Base-by-base conservation (phyloP, 1,140 invertebrate species). In the Caenorhabditis remanei region DNA sequence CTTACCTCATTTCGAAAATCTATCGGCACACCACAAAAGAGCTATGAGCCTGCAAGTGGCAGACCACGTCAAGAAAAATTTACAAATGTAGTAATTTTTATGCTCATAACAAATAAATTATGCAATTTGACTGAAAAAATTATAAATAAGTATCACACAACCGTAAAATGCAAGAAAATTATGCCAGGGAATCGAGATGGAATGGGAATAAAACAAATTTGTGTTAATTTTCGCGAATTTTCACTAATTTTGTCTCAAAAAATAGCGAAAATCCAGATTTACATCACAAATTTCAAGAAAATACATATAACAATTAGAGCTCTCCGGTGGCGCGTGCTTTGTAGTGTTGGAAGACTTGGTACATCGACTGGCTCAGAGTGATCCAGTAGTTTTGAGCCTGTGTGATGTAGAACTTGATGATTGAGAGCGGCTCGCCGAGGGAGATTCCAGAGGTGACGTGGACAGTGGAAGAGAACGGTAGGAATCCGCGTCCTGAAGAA, bases 391-490 rank as follows among this genome's bases (percentile, higher is more conserved):
- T 41, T 9, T 71, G 21, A 4, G 24, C 58, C 14, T 89, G 88
- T 14, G 56, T 9, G 56, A 83, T 85, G 67, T 65, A 55, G 71
- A 89, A 85, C 46, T 87, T 50, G 14, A 67, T 40, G 21, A 89
- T 41, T 8, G 67, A 84, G 55, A 84, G 21, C 13, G 85, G 84
- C 21, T 89, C 89, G 16, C 85, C 89, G 16, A 58, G 40, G 0
- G 85, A 43, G 32, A 87, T 56, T 41, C 65, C 83, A 11, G 85
- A 85, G 40, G 83, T 82, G 48, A 50, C 19, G 56, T 82, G 50
- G 87, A 67, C 84, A 4, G 90, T 40, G 58, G 58, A 65, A 0
- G 86, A 88, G 85, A 89, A 7, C 9, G 89, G 89, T 24, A 88
- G 48, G 56, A 89, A 50, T 6, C 89, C 89, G 32, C 89, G 89